Evolutionary conservation across 2,797 vertebrate species (phyloP).

Genomic region (Neopelma chrysocephalum): DNA sequence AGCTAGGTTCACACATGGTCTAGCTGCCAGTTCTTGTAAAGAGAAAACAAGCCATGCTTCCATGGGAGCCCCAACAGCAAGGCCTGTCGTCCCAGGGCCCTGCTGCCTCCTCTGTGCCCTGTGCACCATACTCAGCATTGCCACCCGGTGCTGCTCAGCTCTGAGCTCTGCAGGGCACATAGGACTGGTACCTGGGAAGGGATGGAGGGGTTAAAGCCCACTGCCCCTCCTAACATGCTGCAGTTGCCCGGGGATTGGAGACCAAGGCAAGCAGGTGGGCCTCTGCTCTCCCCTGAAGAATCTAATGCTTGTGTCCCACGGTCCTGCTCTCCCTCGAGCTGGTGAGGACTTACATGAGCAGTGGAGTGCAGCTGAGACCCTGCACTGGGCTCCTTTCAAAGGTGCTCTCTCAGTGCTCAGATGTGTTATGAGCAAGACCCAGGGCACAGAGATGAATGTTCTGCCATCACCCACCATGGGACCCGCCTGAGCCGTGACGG

Average conservation of each 20-base stretch:
- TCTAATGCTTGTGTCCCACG: not conserved
- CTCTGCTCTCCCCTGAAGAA: not conserved
- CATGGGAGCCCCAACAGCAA: accelerated
- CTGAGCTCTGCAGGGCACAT: not conserved
- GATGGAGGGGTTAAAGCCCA: not conserved
- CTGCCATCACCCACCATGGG: accelerated
- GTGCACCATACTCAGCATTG: not conserved
- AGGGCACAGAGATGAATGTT: not conserved
- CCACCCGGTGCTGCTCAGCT: not conserved
- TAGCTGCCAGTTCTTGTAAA: not conserved
- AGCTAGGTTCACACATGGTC: not conserved
- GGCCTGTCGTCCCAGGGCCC: not conserved
- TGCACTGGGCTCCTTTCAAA: not conserved
- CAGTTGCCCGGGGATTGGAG: not conserved
- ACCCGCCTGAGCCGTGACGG: accelerated
- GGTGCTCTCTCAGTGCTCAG: accelerated
- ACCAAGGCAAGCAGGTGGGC: not conserved
- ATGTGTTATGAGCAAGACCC: not conserved
- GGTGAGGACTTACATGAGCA: accelerated
- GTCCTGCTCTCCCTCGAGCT: not conserved
- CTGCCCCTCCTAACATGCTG: not conserved
- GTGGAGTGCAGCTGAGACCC: not conserved
- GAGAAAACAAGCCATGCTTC: not conserved
- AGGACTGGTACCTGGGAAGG: not conserved
- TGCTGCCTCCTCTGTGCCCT: not conserved